A percentile compares a stretch with the other conserved stretches of the same genome.
phyloP scores from a whole-genome alignment of 2,888 invertebrate species.

The Amphipoea lucens region DNA sequence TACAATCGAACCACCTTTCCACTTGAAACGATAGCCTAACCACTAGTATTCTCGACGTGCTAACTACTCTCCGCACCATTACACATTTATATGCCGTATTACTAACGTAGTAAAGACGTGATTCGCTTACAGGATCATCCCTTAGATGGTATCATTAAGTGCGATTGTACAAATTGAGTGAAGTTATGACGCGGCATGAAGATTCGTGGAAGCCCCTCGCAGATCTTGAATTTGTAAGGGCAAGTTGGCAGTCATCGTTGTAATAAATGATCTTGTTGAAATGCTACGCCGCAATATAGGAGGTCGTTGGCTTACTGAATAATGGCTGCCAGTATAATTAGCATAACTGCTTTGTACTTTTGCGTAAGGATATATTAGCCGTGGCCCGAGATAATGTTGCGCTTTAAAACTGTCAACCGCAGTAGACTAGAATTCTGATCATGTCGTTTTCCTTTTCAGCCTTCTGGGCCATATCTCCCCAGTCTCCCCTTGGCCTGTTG shows the following conservation, averaged over 20 bases:
- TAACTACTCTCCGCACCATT: constrained; percentile 54
- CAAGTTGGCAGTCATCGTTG: constrained; percentile 65
- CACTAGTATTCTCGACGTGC: constrained; percentile 49
- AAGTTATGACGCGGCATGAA: constrained; percentile 73
- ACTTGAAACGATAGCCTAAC: constrained; percentile 61
- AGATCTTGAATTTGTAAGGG: constrained; percentile 68
- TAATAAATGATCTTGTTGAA: constrained; percentile 70
- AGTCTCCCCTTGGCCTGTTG: constrained; percentile 59
- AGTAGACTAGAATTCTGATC: constrained; percentile 51
- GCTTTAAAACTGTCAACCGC: constrained; percentile 72
- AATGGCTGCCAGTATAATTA: constrained; percentile 65
- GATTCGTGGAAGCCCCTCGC: constrained; percentile 62
- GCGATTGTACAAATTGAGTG: constrained; percentile 74
- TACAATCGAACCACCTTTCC: constrained; percentile 61
- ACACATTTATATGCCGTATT: constrained; percentile 68
- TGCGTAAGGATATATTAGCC: constrained; percentile 56
- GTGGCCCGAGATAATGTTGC: constrained; percentile 60
- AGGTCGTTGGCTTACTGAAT: constrained; percentile 64
- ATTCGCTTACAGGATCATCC: constrained; percentile 62
- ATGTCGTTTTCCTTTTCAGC: constrained; percentile 40
- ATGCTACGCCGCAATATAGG: constrained; percentile 55
- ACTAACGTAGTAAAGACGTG: constrained; percentile 62
- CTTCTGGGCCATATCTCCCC: constrained; percentile 43
- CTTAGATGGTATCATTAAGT: constrained; percentile 70
- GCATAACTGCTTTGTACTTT: constrained; percentile 64